A percentile compares a stretch with the other conserved stretches of the same genome.
phyloP scores from a whole-genome alignment of 1,140 invertebrate species.

The Drosophila varians region DNA sequence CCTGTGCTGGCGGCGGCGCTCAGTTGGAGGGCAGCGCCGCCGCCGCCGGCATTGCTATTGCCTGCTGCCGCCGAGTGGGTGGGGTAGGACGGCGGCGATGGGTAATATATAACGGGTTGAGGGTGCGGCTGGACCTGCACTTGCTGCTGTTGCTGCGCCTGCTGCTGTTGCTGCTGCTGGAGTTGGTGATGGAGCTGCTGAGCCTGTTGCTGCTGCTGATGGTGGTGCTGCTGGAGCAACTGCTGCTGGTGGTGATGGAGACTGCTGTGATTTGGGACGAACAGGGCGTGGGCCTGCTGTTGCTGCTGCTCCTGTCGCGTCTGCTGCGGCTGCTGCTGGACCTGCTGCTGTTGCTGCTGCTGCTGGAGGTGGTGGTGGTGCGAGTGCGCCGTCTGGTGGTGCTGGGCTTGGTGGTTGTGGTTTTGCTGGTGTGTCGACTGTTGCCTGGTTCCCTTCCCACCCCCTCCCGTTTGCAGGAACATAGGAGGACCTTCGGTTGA shows the following conservation, averaged over 20 bases:
- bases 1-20: conserved; percentile 62
- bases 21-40: conserved; percentile 65
- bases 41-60: conserved; percentile 55
- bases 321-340: conserved; percentile 30
- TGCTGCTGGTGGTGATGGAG: conserved; percentile 54
- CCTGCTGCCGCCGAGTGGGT: conserved; percentile 32
- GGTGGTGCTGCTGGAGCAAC: conserved; percentile 38
- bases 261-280: conserved; percentile 43
- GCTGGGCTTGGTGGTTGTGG: conserved; percentile 65
- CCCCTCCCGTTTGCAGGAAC: conserved; percentile 81
- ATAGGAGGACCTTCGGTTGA: conserved; percentile 81
- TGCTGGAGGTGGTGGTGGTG: conserved; percentile 63
- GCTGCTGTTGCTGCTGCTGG: conserved; percentile 56
- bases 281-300: conserved; percentile 48
- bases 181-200: conserved; percentile 49
- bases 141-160: conserved; percentile 52
- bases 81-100: conserved; percentile 33
- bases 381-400: conserved; percentile 58
- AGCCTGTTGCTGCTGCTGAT: conserved; percentile 49
- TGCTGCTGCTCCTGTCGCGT: conserved; percentile 22
- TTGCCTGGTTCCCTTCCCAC: conserved; percentile 83
- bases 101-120: conserved; percentile 50
- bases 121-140: conserved; percentile 40
- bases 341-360: conserved; percentile 31
- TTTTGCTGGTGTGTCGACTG: conserved; percentile 73